These are phyloP conservation scores for Pasiphila rectangulata DNA, from an alignment of 2,888 invertebrate species.

Conservation along the genomic window DNA sequence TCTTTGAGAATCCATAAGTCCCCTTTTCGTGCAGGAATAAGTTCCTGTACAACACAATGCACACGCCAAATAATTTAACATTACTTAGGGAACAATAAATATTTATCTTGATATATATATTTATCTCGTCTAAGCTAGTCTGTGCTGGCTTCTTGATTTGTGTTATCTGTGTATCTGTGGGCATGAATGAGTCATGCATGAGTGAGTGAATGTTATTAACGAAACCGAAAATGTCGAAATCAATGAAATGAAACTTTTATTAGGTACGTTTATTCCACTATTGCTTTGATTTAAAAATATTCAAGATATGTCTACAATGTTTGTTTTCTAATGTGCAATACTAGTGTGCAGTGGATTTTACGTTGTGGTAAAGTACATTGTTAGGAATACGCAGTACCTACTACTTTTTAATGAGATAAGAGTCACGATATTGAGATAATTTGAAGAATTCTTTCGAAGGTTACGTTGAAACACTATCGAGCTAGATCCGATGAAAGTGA, in stretches of 20 bases:
- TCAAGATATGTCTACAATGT: constrained; percentile 25
- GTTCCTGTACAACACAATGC: too few relatives aligned
- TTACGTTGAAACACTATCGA: constrained; percentile 22
- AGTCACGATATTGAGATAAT: constrained; percentile 67
- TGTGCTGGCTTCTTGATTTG: too few relatives aligned
- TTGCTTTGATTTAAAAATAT: constrained; percentile 7
- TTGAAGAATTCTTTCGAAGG: constrained; percentile 41
- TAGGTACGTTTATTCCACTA: not conserved
- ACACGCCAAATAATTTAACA: too few relatives aligned
- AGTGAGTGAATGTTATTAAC: not conserved
- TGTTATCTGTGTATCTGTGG: not conserved
- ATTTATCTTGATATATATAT: too few relatives aligned
- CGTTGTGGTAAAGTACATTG: constrained; percentile 14
- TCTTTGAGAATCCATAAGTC: too few relatives aligned
- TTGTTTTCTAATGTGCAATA: constrained; percentile 10
- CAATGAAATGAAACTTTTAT: constrained; percentile 27
- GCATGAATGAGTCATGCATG: not conserved
- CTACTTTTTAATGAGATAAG: constrained; percentile 72
- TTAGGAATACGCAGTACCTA: constrained; percentile 33
- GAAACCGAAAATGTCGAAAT: constrained; percentile 25
- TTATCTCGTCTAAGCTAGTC: too few relatives aligned
- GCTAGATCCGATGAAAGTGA: constrained; percentile 33
- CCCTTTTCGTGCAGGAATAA: too few relatives aligned
- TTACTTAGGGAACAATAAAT: too few relatives aligned
- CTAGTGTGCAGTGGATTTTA: not conserved